Percentiles rank a stretch among this genome's conserved stretches.
phyloP scores from a whole-genome alignment of 2,797 vertebrate genomes.

The Danio kyathit region DNA sequence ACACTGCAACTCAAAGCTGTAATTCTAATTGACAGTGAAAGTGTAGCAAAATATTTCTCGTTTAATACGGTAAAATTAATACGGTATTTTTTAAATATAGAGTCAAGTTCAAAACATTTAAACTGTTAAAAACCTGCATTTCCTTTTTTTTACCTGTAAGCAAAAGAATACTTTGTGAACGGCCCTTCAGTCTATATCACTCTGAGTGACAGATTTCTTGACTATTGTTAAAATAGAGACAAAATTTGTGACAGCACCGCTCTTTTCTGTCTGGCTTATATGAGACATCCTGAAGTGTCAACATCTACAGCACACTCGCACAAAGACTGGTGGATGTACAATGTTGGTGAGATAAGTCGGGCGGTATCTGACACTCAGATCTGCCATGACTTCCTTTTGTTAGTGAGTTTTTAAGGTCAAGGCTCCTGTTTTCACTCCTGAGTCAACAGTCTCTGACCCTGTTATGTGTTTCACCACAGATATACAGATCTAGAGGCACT shows the following conservation, averaged over 20 bases:
- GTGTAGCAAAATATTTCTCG: too few species aligned
- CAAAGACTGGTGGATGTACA: not conserved
- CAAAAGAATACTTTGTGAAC: not conserved
- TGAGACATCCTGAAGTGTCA: constrained; percentile 2
- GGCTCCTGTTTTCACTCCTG: constrained; percentile 56
- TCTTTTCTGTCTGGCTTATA: not conserved
- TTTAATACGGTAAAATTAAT: not conserved
- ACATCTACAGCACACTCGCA: not conserved
- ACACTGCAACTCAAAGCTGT: too few species aligned
- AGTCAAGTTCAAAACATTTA: not conserved
- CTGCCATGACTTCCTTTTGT: not conserved
- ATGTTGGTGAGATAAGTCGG: not conserved
- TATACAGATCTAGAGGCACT: constrained; percentile 39
- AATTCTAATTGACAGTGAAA: too few species aligned
- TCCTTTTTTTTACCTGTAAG: not conserved
- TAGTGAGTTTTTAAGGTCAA: constrained; percentile 21
- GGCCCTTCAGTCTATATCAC: not conserved
- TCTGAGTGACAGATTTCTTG: constrained; percentile 10
- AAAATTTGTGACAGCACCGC: not conserved
- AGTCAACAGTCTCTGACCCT: constrained; percentile 12
- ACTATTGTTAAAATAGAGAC: constrained; percentile 18
- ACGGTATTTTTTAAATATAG: not conserved
- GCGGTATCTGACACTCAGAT: not conserved
- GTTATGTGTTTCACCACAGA: not conserved
- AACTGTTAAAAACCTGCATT: not conserved